phyloP scores from a whole-genome alignment of 2,888 invertebrate species.

The Netelia virgata region DNA sequence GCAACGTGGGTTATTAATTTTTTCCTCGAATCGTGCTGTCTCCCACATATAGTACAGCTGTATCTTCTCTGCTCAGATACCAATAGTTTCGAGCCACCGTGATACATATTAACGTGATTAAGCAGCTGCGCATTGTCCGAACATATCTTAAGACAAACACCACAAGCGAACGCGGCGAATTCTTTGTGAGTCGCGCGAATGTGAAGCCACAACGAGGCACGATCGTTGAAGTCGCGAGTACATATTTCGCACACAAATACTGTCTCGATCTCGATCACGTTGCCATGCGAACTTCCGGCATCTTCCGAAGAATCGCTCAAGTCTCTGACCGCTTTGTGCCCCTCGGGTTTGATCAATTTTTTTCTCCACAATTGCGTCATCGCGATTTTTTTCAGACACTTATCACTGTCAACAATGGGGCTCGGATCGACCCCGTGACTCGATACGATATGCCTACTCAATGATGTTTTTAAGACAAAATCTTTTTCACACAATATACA shows the following conservation, averaged over 20 bases:
- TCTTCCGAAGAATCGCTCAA: slow-evolving; percentile 76
- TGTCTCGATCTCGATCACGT: slow-evolving; percentile 84
- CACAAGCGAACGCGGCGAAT: slow-evolving; percentile 86
- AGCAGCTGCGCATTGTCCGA: slow-evolving; percentile 85
- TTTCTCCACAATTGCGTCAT: slow-evolving; percentile 72
- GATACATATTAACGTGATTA: slow-evolving; percentile 86
- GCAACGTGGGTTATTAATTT: slow-evolving; percentile 86
- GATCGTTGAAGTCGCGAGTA: slow-evolving; percentile 85
- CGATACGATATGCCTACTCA: slow-evolving; percentile 86
- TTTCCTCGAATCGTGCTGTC: slow-evolving; percentile 87
- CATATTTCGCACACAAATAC: slow-evolving; percentile 85
- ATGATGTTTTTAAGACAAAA: slow-evolving; percentile 84
- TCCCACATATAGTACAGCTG: slow-evolving; percentile 86
- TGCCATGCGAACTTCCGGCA: slow-evolving; percentile 78
- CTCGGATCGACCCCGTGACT: slow-evolving; percentile 86
- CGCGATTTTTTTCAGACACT: slow-evolving; percentile 78
- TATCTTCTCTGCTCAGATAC: slow-evolving; percentile 83
- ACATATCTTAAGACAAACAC: slow-evolving; percentile 86
- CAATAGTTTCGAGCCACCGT: slow-evolving; percentile 82
- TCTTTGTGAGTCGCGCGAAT: slow-evolving; percentile 86
- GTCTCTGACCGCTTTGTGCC: slow-evolving; percentile 75
- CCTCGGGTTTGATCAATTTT: slow-evolving; percentile 72
- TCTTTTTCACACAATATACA: slow-evolving; percentile 86
- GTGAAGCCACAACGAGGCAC: slow-evolving; percentile 86
- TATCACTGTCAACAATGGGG: slow-evolving; percentile 81